These are phyloP conservation scores for Aphelenchoides avenae DNA, from an alignment of 1,140 invertebrate genomes.

Conservation along the genomic window DNA sequence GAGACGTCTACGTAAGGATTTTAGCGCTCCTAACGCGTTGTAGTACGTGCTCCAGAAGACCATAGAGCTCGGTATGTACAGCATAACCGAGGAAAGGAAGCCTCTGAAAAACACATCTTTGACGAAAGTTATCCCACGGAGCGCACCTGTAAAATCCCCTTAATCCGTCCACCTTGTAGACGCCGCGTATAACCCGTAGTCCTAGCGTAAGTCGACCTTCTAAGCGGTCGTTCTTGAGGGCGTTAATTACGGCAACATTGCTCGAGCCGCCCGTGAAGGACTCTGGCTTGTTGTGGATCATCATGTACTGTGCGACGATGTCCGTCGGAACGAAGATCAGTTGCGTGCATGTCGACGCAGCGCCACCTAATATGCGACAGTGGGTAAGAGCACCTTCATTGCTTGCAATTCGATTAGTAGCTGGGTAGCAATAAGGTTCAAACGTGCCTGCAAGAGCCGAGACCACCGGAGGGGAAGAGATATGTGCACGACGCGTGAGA, in stretches of 20 bases:
- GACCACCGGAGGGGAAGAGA: constrained; percentile 45
- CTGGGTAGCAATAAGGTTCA: background rate
- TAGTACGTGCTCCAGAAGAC: constrained; percentile 57
- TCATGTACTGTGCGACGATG: constrained; percentile 40
- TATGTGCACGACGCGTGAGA: constrained; percentile 61
- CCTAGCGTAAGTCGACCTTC: constrained; percentile 17
- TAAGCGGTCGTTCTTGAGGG: constrained; percentile 24
- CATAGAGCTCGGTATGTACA: constrained; percentile 58
- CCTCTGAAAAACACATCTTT: constrained; percentile 32
- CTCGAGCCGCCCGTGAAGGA: constrained; percentile 23
- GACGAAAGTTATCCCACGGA: constrained; percentile 12
- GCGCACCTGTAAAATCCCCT: constrained; percentile 36
- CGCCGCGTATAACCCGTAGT: constrained; percentile 42
- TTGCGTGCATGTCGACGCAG: constrained; percentile 32
- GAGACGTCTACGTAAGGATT: constrained; percentile 11
- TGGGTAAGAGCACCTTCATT: constrained; percentile 77
- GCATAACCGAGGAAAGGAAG: constrained; percentile 53
- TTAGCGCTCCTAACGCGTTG: constrained; percentile 35
- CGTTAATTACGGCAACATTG: constrained; percentile 34
- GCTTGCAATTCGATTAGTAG: constrained; percentile 71
- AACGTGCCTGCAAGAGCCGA: constrained; percentile 63
- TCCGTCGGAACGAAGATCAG: constrained; percentile 50
- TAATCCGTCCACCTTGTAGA: constrained; percentile 46
- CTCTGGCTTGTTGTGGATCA: constrained; percentile 44
- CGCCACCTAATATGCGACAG: constrained; percentile 77